A percentile compares a stretch with the other conserved stretches of the same genome.
Evolutionary conservation across 1,140 invertebrate species (phyloP).

Genomic region (Idris sp.): DNA sequence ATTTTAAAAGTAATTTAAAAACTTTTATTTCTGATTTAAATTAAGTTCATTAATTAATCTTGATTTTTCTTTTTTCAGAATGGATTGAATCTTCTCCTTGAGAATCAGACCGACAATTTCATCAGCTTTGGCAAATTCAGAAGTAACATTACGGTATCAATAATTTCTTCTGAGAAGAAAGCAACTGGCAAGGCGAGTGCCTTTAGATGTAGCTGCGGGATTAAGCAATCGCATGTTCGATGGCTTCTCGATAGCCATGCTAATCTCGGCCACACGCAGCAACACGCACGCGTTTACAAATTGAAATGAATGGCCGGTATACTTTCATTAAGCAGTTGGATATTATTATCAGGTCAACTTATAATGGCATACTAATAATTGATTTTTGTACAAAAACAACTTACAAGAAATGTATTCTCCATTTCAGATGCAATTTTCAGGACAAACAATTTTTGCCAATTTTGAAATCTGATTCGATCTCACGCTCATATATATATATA

Average conservation of each 20-base stretch:
- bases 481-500: conserved; percentile 64
- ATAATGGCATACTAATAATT: conserved; percentile 40
- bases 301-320: conserved; percentile 59
- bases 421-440: conserved; percentile 4
- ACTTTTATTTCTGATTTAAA: too few relatives aligned
- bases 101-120: too few relatives aligned
- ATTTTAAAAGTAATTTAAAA: too few relatives aligned
- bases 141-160: conserved; percentile 47
- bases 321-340: conserved; percentile 57
- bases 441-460: conserved; percentile 17
- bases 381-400: too few relatives aligned
- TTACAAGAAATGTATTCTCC: too few relatives aligned
- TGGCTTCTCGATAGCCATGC: conserved; percentile 73
- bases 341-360: conserved; percentile 55
- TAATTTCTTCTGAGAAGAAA: conserved; percentile 53
- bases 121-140: conserved; percentile 37
- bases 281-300: conserved; percentile 58
- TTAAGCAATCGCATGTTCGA: conserved; percentile 73
- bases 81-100: too few relatives aligned
- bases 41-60: too few relatives aligned
- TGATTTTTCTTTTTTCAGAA: too few relatives aligned
- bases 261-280: conserved; percentile 67
- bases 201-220: conserved; percentile 63
- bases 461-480: conserved; percentile 63
- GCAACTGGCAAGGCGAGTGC: conserved; percentile 61